These are phyloP conservation scores for Menura novaehollandiae DNA, from an alignment of 2,113 vertebrate genomes.

Conservation along the genomic window DNA sequence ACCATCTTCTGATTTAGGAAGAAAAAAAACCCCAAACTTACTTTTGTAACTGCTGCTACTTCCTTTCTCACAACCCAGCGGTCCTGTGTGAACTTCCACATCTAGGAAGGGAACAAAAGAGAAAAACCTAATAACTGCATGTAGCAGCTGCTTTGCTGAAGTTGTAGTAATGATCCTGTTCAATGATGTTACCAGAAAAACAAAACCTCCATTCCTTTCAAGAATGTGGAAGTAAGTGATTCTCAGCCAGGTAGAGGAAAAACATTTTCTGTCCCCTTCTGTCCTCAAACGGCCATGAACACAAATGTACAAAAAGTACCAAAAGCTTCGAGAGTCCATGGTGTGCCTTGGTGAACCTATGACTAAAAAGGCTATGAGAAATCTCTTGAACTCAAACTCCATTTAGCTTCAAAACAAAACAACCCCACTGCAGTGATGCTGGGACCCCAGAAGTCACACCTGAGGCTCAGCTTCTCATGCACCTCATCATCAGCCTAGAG, in stretches of 20 bases:
- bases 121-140: not conserved
- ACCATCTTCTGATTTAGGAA: not conserved
- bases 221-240: not conserved
- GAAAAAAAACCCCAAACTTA: conserved; percentile 47
- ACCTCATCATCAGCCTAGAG: not conserved
- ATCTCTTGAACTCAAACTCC: not conserved
- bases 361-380: not conserved
- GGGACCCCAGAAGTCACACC: not conserved
- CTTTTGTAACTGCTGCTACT: conserved; percentile 87
- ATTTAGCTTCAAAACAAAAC: not conserved
- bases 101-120: conserved; percentile 67
- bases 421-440: not conserved
- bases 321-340: not conserved
- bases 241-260: not conserved
- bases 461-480: not conserved
- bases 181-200: not conserved
- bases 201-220: not conserved
- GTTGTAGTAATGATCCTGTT: not conserved
- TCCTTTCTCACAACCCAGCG: conserved; percentile 94
- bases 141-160: not conserved
- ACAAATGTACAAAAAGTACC: too few relatives aligned
- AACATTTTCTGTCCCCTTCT: not conserved
- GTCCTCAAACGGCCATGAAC: not conserved
- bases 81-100: conserved; percentile 96
- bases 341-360: not conserved